Conservation (phyloP, 2,888 invertebrate genomes). For the Strigamia transsilvanica region DNA sequence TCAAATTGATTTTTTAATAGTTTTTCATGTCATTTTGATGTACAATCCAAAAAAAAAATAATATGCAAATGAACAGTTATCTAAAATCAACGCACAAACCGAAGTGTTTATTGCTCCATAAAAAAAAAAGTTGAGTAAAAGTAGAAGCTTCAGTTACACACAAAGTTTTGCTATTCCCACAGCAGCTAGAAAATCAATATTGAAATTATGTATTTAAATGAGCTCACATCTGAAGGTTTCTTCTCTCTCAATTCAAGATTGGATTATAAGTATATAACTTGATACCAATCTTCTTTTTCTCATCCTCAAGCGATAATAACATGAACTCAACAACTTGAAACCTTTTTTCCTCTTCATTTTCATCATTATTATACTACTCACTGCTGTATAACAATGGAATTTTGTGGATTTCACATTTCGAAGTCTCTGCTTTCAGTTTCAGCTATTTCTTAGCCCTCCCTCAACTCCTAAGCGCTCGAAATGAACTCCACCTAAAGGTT, state of each 20-base stretch:
- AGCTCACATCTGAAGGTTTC: neutral
- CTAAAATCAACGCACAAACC: neutral
- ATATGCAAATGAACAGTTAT: neutral
- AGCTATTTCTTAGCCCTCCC: neutral
- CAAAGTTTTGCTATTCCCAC: neutral
- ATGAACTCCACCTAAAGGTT: slow-evolving; percentile 10
- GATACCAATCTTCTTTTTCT: neutral
- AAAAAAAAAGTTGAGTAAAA: neutral
- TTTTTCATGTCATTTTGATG: too few species aligned
- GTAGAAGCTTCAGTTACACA: neutral
- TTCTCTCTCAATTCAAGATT: neutral
- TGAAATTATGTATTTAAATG: slow-evolving; percentile 8
- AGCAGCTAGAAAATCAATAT: neutral
- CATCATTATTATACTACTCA: neutral
- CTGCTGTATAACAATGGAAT: slow-evolving; percentile 7
- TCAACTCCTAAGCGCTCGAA: neutral
- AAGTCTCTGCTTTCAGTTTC: neutral
- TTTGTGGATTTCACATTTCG: neutral
- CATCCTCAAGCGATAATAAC: neutral
- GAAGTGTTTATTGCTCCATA: neutral
- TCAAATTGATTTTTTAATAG: too few species aligned
- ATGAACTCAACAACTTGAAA: neutral
- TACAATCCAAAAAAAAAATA: neutral
- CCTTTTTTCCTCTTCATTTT: neutral
- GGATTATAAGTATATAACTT: neutral